Percentiles rank a stretch among this genome's conserved stretches.
phyloP scores from a whole-genome alignment of 2,888 invertebrate genomes.

The Plagodis pulveraria region DNA sequence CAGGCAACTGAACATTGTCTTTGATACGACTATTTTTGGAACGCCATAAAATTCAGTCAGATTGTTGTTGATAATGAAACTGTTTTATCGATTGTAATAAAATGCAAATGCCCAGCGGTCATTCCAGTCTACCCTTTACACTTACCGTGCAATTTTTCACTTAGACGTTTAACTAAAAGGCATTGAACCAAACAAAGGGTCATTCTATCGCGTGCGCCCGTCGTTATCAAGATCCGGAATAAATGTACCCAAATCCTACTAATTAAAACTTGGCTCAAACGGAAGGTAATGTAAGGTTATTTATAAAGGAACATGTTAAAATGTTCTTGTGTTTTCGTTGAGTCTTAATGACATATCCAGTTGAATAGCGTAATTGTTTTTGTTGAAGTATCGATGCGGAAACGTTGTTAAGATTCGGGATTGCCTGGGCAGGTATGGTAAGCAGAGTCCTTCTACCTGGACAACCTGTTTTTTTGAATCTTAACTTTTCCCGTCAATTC shows the following conservation, averaged over 20 bases:
- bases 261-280: constrained; percentile 71
- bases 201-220: constrained; percentile 66
- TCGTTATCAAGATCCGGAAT: constrained; percentile 59
- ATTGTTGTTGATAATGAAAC: too few species aligned
- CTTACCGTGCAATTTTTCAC: constrained; percentile 63
- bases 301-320: constrained; percentile 35
- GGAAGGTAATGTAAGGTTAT: constrained; percentile 48
- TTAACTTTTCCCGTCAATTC: too few species aligned
- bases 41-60: too few species aligned
- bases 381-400: too few species aligned
- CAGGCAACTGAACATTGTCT: too few species aligned
- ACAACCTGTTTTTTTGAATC: too few species aligned
- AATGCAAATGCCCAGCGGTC: constrained; percentile 31
- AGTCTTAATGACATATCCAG: constrained; percentile 7
- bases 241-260: constrained; percentile 62
- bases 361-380: not conserved
- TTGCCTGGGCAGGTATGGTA: too few species aligned
- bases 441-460: too few species aligned
- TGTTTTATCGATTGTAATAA: not conserved
- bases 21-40: too few species aligned
- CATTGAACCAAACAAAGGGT: constrained; percentile 57
- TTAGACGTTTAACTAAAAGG: constrained; percentile 48
- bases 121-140: constrained; percentile 47
- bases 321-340: constrained; percentile 32
- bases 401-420: too few species aligned